Evolutionary conservation across 2,113 vertebrate genomes (phyloP), one percentile per base, ranked within the genome.

Genomic region (Petromus typicus): DNA sequence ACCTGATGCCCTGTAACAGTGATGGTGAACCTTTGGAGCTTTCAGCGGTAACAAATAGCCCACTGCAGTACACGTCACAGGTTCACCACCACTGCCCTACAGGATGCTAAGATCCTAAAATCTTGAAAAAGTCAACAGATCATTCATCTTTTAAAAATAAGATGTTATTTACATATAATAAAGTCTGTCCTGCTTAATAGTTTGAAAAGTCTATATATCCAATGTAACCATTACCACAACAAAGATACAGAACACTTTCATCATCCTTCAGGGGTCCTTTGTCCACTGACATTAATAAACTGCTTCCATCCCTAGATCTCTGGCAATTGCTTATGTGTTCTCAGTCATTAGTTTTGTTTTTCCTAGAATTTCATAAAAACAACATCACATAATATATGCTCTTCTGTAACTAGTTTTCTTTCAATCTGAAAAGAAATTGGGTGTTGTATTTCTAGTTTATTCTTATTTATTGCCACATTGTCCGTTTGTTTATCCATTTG

Each of bases 351-450:
- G 16, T 27, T 97, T 56, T 76, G 32, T 11, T 17, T 67, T 83
- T 83, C 71, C 71, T 78, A 89, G 25, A 83, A 86, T 88, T 71
- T 94, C 64, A 96, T 67, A 71, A 92, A 95, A 89, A 66, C 34
- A 45, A 57, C 73, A 73, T 66, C 54, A 80, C n/a, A 73, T 75
- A 57, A 40, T 51, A 27, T 54, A 3, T 37, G 56, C 30, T 93
- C 71, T 89, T 54, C 73, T 54, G 0, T 51, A 75, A 48, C n/a
- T 51, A 34, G 9, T 22, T 90, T 83, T 66, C 80, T 93, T 45
- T 89, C 43, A 69, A 32, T 71, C 90, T 78, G 67, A 71, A 54
- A 64, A 27, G 27, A 83, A 82, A 40, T 51, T 23, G 3, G 48
- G 27, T 81, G 5, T 14, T 57, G 11, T 89, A 51, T 82, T 23